Evolutionary conservation across 2,888 invertebrate genomes (phyloP), one percentile per base, ranked within the genome.

Genomic region (Scaptomyza tumidula): DNA sequence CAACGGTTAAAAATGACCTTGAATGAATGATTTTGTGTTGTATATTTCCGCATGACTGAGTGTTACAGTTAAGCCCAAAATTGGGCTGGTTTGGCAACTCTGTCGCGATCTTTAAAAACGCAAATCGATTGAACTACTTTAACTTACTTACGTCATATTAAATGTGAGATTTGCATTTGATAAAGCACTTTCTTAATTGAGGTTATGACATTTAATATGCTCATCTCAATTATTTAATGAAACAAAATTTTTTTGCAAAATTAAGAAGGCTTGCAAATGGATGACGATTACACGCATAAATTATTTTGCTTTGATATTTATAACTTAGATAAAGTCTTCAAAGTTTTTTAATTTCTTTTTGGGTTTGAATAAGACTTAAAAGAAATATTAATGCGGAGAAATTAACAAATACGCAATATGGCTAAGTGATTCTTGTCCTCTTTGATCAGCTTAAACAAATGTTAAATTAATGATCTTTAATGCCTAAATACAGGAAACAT

Each of bases 1-100:
- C 52, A 79, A 82, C 86, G 80, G 77, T 80, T 16, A 68, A 61
- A 54, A 65, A 52, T 80, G 70, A 64, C 88, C 82, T 88, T 83
- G 82, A 75, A 48, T 60, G 29, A 56, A 41, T 16, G 16, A 41
- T 41, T 41, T 41, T 41, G 14, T 14, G 6, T 14, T 49, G 57
- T 46, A 82, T 89, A 84, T 90, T 90, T 90, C 90, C 90, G 90
- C 90, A 78, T 90, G 86, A 90, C 55, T 88, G 90, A 88, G 81
- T 89, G 75, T 68, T 82, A 80, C 73, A 77, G 78, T 69, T 76
- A 74, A 33, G 11, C 63, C 66, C 62, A 49, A 50, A 71, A 52
- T 72, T 58, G 67, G 58, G 31, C 39, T 57, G 56, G 19, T 43
- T 54, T 39, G 56, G 14, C 45, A 58, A 52, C 45, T 64, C 58